Evolutionary conservation across 2,888 invertebrate species (phyloP).

Genomic region (Stramonita haemastoma): DNA sequence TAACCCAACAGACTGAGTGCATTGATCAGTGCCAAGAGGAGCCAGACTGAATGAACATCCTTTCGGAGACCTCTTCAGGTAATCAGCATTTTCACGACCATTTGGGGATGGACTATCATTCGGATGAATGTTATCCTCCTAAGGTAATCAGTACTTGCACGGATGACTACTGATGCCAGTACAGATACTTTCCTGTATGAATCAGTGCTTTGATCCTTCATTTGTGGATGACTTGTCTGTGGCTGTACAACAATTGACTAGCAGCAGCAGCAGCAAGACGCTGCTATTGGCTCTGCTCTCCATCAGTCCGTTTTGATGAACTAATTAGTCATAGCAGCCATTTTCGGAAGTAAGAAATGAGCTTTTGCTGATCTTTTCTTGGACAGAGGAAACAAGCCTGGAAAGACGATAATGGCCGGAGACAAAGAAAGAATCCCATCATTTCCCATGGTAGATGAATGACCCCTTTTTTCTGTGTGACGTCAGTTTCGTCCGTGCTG

Average conservation of each 20-base stretch:
- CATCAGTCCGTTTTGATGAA: neutral
- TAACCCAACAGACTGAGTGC: too few relatives aligned
- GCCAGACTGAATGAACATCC: too few relatives aligned
- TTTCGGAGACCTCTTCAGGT: too few relatives aligned
- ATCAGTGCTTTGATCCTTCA: neutral
- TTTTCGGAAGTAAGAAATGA: neutral
- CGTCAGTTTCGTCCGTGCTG: neutral
- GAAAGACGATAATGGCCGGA: neutral
- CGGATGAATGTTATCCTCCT: too few relatives aligned
- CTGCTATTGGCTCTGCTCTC: neutral
- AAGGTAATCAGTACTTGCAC: too few relatives aligned
- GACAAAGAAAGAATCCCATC: neutral
- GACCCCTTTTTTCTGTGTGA: neutral
- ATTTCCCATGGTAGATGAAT: neutral
- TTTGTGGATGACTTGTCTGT: neutral
- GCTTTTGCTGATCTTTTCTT: neutral
- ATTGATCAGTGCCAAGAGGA: too few relatives aligned
- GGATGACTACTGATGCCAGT: too few relatives aligned
- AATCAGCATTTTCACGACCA: too few relatives aligned
- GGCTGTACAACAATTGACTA: neutral
- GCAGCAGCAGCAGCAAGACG: neutral
- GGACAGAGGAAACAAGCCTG: neutral
- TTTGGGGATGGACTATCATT: too few relatives aligned
- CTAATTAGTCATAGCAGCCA: neutral
- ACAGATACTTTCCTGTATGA: too few relatives aligned